A percentile compares a stretch with the other conserved stretches of the same genome.
Conservation (phyloP, 1,140 invertebrate genomes). For the Bombus huntii region DNA sequence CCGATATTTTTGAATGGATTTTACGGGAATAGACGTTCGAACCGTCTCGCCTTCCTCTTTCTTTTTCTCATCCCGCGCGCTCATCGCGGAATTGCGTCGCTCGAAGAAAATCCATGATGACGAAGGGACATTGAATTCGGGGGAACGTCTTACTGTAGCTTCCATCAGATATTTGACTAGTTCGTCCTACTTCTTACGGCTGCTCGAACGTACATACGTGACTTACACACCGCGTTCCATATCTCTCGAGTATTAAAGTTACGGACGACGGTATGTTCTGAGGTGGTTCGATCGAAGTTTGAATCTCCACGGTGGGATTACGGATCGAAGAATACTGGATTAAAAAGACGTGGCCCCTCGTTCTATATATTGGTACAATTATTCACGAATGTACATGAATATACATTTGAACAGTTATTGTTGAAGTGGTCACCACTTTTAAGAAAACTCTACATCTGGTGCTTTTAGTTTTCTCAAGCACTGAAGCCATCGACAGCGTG, state of each 20-base stretch:
- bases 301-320: neutral
- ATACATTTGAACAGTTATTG: too few species aligned
- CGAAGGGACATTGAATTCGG: constrained; percentile 21
- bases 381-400: too few species aligned
- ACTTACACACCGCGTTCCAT: neutral
- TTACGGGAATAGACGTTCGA: neutral
- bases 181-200: constrained; percentile 21
- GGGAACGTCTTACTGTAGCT: neutral
- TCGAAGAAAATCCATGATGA: neutral
- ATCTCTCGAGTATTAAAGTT: neutral
- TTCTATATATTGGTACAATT: too few species aligned
- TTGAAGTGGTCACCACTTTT: too few species aligned
- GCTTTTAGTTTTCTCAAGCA: too few species aligned
- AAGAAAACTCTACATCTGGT: too few species aligned
- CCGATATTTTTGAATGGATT: neutral
- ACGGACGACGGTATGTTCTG: neutral
- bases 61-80: neutral
- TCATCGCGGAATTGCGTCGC: constrained; percentile 13
- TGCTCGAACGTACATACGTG: neutral
- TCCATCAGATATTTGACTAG: constrained; percentile 26
- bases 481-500: too few species aligned
- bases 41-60: neutral
- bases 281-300: neutral
- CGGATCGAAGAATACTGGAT: neutral
- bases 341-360: neutral